These are phyloP conservation scores for Epiblema foenella DNA, from an alignment of 2,888 invertebrate species.

Conservation along the genomic window DNA sequence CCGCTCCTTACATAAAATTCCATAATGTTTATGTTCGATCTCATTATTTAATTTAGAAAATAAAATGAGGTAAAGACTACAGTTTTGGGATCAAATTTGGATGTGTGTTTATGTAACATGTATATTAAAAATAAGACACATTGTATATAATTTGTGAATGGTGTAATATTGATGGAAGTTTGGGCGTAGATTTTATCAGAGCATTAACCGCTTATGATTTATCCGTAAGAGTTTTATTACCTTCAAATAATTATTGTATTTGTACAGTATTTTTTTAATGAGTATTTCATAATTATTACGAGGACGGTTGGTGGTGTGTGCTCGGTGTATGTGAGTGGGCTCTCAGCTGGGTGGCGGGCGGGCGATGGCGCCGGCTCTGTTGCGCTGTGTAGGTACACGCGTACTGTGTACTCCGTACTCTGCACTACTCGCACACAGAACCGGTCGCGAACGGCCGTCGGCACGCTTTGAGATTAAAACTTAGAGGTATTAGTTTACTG, in stretches of 20 bases:
- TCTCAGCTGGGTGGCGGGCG: slow-evolving; percentile 41
- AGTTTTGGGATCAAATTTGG: slow-evolving; percentile 84
- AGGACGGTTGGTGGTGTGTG: slow-evolving; percentile 52
- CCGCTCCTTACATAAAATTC: slow-evolving; percentile 71
- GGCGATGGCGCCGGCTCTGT: slow-evolving; percentile 27
- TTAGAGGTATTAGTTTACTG: slow-evolving; percentile 72
- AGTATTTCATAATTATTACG: slow-evolving; percentile 77
- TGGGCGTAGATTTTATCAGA: slow-evolving; percentile 69
- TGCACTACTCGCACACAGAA: slow-evolving; percentile 10
- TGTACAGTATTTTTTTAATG: slow-evolving; percentile 84
- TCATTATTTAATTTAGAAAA: slow-evolving; percentile 85
- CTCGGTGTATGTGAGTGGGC: slow-evolving; percentile 34
- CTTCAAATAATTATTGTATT: slow-evolving; percentile 80
- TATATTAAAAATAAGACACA: slow-evolving; percentile 74
- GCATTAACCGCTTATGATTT: slow-evolving; percentile 73
- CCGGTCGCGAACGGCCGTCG: slow-evolving; percentile 46
- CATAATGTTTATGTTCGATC: slow-evolving; percentile 82
- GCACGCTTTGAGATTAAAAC: slow-evolving; percentile 77
- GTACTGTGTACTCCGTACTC: background rate
- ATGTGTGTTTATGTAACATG: slow-evolving; percentile 83
- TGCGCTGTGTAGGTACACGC: background rate
- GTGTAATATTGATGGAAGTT: slow-evolving; percentile 73
- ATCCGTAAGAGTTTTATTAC: slow-evolving; percentile 77
- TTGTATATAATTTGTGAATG: slow-evolving; percentile 83
- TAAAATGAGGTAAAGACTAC: slow-evolving; percentile 84